Evolutionary conservation across 2,113 vertebrate genomes (phyloP).

Genomic region (Scomber colias): DNA sequence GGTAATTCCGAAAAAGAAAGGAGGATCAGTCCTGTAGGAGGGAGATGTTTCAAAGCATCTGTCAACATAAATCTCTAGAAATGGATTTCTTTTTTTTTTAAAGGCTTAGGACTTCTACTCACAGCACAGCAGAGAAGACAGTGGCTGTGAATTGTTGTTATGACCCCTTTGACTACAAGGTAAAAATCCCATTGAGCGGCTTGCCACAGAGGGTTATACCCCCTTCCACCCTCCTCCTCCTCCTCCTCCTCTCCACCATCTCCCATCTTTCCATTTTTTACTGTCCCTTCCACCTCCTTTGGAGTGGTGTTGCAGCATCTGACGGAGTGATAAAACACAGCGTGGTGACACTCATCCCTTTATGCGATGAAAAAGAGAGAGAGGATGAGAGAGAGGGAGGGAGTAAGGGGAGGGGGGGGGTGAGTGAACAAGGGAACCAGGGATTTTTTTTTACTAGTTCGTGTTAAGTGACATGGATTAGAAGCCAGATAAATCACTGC

Average conservation of each 20-base stretch:
- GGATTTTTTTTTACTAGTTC: slow-evolving; percentile 28
- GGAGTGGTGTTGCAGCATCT: slow-evolving; percentile 15
- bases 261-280: background rate
- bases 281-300: slow-evolving; percentile 13
- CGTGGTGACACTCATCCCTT: slow-evolving; percentile 40
- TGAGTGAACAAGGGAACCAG: too few relatives aligned
- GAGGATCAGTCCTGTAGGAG: slow-evolving; percentile 35
- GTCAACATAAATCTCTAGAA: slow-evolving; percentile 52
- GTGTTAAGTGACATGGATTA: slow-evolving; percentile 65
- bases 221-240: background rate
- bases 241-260: too few relatives aligned
- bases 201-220: slow-evolving; percentile 30
- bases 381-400: background rate
- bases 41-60: slow-evolving; percentile 55
- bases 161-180: slow-evolving; percentile 49
- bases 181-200: slow-evolving; percentile 46
- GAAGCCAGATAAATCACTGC: slow-evolving; percentile 53
- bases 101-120: slow-evolving; percentile 34
- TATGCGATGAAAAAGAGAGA: slow-evolving; percentile 26
- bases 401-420: too few relatives aligned
- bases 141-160: slow-evolving; percentile 30
- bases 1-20: slow-evolving; percentile 31
- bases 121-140: slow-evolving; percentile 45
- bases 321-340: slow-evolving; percentile 36
- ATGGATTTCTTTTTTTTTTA: slow-evolving; percentile 31